Conservation (phyloP, 1,140 invertebrate genomes). For the Sminthurides bifidus region DNA sequence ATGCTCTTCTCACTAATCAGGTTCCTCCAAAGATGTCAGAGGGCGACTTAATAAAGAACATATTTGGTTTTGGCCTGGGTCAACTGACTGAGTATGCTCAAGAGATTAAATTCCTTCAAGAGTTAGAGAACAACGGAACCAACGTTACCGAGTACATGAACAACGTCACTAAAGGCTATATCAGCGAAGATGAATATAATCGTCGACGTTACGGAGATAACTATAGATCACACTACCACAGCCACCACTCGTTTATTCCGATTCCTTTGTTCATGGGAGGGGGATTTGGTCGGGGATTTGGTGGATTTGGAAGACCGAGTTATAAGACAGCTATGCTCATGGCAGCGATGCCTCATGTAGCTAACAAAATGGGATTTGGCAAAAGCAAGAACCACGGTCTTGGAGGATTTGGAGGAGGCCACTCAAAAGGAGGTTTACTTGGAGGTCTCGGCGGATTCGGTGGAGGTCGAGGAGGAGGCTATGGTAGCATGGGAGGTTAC, state of each 20-base stretch:
- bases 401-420: conserved; percentile 7
- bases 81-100: conserved; percentile 26
- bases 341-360: conserved; percentile 16
- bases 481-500: conserved; percentile 6
- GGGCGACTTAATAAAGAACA: conserved; percentile 19
- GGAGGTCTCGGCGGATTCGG: neutral
- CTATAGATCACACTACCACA: conserved; percentile 11
- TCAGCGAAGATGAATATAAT: conserved; percentile 12
- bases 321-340: conserved; percentile 26
- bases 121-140: conserved; percentile 28
- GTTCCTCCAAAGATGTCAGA: conserved; percentile 19
- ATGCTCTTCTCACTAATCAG: neutral
- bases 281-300: conserved; percentile 11
- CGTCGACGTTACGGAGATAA: conserved; percentile 11
- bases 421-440: neutral
- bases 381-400: conserved; percentile 3
- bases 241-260: conserved; percentile 5
- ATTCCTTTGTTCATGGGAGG: conserved; percentile 12
- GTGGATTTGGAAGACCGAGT: conserved; percentile 13
- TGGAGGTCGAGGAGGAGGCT: neutral
- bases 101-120: conserved; percentile 26
- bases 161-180: conserved; percentile 9
- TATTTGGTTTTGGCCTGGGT: conserved; percentile 21
- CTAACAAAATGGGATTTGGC: conserved; percentile 1
- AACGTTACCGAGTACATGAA: conserved; percentile 24